phyloP scores from a whole-genome alignment of 1,140 invertebrate species.

The Bombyx mori region ASM3026992v2 NC_085119.1:9869001-9869500 shows the following conservation, averaged over 20 bases:
- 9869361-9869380: neutral
- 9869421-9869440: neutral
- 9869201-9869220: slow-evolving; percentile 19
- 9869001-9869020: slow-evolving; percentile 33
- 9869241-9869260: too few species aligned
- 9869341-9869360: neutral
- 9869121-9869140: neutral
- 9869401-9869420: neutral
- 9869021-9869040: slow-evolving; percentile 24
- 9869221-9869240: slow-evolving; percentile 16
- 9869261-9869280: neutral
- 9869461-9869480: too few species aligned
- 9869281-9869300: slow-evolving; percentile 2
- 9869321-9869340: neutral
- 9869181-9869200: slow-evolving; percentile 11
- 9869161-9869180: too few species aligned
- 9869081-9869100: neutral
- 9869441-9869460: neutral
- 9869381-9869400: neutral
- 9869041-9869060: slow-evolving; percentile 16
- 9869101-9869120: neutral
- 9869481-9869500: too few species aligned
- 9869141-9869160: neutral
- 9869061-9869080: neutral
- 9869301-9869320: neutral